Evolutionary conservation across 2,888 invertebrate species (phyloP).

Genomic region (Phortica magna): DNA sequence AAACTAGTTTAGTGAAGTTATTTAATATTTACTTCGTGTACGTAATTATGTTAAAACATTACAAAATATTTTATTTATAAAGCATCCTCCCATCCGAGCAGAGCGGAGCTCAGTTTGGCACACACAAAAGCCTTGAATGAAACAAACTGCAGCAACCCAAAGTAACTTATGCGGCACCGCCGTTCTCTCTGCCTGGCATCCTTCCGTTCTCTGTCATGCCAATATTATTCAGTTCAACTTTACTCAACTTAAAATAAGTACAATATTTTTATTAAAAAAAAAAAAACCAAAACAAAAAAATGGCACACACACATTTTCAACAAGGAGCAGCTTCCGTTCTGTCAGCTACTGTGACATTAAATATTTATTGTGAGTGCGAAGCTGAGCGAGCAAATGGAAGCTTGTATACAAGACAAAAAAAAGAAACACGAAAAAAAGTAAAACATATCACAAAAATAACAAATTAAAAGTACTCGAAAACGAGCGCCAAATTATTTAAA

Average conservation of each 20-base stretch:
- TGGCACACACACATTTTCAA: not conserved
- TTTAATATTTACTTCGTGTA: conserved; percentile 67
- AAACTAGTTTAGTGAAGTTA: conserved; percentile 58
- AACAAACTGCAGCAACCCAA: too few relatives aligned
- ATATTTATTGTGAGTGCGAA: conserved; percentile 13
- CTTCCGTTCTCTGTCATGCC: not conserved
- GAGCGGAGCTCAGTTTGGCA: too few relatives aligned
- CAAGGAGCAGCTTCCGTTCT: not conserved
- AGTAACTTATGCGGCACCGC: too few relatives aligned
- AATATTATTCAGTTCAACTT: too few relatives aligned
- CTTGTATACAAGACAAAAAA: not conserved
- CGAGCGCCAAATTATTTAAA: conserved; percentile 13
- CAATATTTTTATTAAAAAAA: not conserved
- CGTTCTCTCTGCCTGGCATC: conserved; percentile 8
- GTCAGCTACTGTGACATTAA: conserved; percentile 6
- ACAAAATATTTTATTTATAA: conserved; percentile 68
- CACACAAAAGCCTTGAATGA: too few relatives aligned
- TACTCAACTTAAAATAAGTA: conserved; percentile 8
- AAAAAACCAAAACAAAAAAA: not conserved
- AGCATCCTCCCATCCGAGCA: conserved; percentile 1
- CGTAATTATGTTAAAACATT: conserved; percentile 72
- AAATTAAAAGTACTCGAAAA: too few relatives aligned
- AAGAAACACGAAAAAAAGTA: not conserved
- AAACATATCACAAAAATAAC: too few relatives aligned
- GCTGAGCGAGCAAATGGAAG: not conserved